Evolutionary conservation across 2,888 invertebrate species (phyloP).

Genomic region (Aplocera efformata): DNA sequence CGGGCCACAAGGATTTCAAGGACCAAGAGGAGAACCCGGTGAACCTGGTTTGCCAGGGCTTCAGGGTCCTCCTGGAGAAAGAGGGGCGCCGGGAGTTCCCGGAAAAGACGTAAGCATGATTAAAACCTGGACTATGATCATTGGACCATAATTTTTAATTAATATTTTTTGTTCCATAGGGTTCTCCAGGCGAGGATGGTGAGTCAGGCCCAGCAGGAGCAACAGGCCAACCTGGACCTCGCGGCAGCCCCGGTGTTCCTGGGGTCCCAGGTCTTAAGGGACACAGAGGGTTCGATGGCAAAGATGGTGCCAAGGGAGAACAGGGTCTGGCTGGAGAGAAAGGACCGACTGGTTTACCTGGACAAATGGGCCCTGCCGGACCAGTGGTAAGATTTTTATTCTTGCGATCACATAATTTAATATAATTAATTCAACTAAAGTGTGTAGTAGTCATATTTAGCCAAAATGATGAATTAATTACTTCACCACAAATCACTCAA

Average conservation of each 20-base stretch:
- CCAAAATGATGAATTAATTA: no score
- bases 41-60: constrained; percentile 85
- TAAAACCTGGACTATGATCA: no score
- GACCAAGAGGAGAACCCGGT: constrained; percentile 88
- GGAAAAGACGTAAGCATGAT: constrained; percentile 85
- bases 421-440: constrained; percentile 1
- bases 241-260: constrained; percentile 87
- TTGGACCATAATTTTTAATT: background rate
- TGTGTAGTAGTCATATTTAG: no score
- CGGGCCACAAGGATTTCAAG: constrained; percentile 90
- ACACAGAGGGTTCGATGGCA: constrained; percentile 88
- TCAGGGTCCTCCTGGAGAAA: constrained; percentile 83
- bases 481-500: no score
- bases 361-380: constrained; percentile 86
- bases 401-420: background rate
- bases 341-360: constrained; percentile 83
- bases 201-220: constrained; percentile 87
- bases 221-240: constrained; percentile 85
- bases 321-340: constrained; percentile 88
- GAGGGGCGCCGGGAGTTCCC: constrained; percentile 85
- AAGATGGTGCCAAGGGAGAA: constrained; percentile 91
- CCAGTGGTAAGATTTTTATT: constrained; percentile 74
- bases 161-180: constrained; percentile 70
- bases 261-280: constrained; percentile 92
- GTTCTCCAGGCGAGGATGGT: constrained; percentile 89